Percentiles rank a stretch among this genome's conserved stretches.
Evolutionary conservation across 1,140 invertebrate species (phyloP).

Genomic region (Papilio xuthus): DNA sequence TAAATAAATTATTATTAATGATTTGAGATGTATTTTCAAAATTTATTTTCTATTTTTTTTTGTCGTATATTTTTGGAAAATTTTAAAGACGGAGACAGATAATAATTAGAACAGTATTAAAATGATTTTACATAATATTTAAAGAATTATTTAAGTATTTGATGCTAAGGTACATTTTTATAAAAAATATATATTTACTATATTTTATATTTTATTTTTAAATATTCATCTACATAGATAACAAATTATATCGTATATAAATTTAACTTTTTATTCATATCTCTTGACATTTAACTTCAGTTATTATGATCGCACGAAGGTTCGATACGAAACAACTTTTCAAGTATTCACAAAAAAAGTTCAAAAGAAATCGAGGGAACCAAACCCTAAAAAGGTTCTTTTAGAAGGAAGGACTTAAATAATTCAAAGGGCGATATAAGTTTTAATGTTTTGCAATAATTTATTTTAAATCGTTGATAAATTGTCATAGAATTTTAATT

Average conservation of each 20-base stretch:
- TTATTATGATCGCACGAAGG: not conserved
- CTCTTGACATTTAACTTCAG: slow-evolving; percentile 13
- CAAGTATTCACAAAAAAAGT: slow-evolving; percentile 10
- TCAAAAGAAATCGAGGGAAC: slow-evolving; percentile 25
- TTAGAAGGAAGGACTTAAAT: not conserved
- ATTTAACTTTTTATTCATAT: not conserved
- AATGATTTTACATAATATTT: not conserved
- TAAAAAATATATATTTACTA: no score
- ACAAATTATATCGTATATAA: not conserved
- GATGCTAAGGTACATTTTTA: not conserved
- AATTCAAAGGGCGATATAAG: not conserved
- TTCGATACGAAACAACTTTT: slow-evolving; percentile 13
- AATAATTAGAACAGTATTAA: no score
- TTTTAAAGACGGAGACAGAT: no score
- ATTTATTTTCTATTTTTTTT: not conserved
- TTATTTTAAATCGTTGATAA: not conserved
- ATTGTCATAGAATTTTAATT: not conserved
- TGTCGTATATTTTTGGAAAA: not conserved
- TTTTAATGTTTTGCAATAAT: not conserved
- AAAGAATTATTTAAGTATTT: not conserved
- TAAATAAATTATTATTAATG: not conserved
- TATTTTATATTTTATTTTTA: not conserved
- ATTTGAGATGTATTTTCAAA: not conserved
- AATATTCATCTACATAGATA: not conserved
- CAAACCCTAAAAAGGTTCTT: slow-evolving; percentile 24